Percentiles rank a stretch among this genome's conserved stretches.
phyloP scores from a whole-genome alignment of 2,113 vertebrate species.

The Antigone vipio region DNA sequence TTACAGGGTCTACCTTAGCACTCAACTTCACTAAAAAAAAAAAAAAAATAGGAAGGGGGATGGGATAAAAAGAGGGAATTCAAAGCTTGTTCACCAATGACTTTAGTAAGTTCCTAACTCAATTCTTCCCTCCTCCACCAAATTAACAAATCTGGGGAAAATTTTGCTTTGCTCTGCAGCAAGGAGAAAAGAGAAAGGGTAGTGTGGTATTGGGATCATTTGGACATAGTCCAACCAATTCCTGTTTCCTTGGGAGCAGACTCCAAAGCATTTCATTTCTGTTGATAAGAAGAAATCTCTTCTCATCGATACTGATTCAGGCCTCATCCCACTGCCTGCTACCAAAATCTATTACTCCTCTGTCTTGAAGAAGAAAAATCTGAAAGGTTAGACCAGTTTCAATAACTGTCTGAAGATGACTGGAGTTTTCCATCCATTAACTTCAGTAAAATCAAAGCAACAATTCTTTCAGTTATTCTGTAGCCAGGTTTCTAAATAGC shows the following conservation, averaged over 20 bases:
- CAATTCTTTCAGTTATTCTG: neutral
- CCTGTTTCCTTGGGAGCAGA: neutral
- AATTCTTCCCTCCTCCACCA: neutral
- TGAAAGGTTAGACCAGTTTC: neutral
- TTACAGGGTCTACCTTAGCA: neutral
- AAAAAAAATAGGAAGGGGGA: neutral
- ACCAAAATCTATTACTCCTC: neutral
- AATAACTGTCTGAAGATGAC: neutral
- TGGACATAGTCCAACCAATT: neutral
- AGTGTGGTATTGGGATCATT: neutral
- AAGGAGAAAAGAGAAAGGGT: neutral
- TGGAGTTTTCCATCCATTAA: neutral
- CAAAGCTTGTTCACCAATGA: neutral
- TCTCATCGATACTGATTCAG: neutral
- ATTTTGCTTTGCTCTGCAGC: neutral
- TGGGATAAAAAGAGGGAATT: neutral
- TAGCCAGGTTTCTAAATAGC: neutral
- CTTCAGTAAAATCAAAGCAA: neutral
- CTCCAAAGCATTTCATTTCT: neutral
- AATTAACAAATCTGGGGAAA: neutral
- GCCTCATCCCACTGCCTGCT: neutral
- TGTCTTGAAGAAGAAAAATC: neutral
- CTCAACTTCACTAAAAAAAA: neutral
- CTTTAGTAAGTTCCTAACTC: neutral
- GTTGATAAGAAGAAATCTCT: neutral